phyloP scores from a whole-genome alignment of 2,888 invertebrate species.

The Drosophila rubida region DNA sequence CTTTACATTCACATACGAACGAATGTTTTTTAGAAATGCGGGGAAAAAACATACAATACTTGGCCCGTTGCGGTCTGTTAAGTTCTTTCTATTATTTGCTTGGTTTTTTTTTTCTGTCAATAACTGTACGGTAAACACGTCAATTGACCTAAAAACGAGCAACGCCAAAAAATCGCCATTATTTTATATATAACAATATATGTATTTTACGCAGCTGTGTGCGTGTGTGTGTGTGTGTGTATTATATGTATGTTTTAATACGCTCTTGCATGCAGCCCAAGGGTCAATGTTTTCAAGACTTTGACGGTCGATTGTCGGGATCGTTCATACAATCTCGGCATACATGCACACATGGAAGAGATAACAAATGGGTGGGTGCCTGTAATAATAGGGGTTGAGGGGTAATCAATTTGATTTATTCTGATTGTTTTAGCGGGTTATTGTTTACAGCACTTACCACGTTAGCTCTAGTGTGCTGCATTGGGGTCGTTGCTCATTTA shows the following conservation, averaged over 20 bases:
- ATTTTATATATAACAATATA: constrained; percentile 6
- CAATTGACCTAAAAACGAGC: constrained; percentile 74
- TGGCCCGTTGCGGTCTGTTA: constrained; percentile 51
- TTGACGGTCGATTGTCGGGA: constrained; percentile 42
- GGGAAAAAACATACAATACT: constrained; percentile 24
- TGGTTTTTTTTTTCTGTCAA: constrained; percentile 39
- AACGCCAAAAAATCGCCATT: constrained; percentile 36
- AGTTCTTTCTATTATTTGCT: constrained; percentile 34
- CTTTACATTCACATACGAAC: constrained; percentile 10
- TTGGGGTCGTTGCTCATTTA: constrained; percentile 62
- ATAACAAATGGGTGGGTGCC: constrained; percentile 30
- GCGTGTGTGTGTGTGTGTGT: neutral
- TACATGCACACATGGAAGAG: neutral
- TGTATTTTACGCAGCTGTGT: neutral
- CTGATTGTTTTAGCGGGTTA: constrained; percentile 7
- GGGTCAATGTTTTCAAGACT: constrained; percentile 64
- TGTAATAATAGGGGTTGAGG: neutral
- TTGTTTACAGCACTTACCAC: constrained; percentile 12
- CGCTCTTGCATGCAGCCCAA: constrained; percentile 39
- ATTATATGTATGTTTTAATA: neutral
- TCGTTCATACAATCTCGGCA: constrained; percentile 20
- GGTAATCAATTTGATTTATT: constrained; percentile 11
- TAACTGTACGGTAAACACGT: constrained; percentile 57
- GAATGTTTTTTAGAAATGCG: constrained; percentile 25
- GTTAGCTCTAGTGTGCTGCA: constrained; percentile 28